A percentile compares a stretch with the other conserved stretches of the same genome.
These are phyloP conservation scores for Microcebus tavaratra DNA, from an alignment of 2,113 vertebrate genomes.

Conservation along the genomic window DNA sequence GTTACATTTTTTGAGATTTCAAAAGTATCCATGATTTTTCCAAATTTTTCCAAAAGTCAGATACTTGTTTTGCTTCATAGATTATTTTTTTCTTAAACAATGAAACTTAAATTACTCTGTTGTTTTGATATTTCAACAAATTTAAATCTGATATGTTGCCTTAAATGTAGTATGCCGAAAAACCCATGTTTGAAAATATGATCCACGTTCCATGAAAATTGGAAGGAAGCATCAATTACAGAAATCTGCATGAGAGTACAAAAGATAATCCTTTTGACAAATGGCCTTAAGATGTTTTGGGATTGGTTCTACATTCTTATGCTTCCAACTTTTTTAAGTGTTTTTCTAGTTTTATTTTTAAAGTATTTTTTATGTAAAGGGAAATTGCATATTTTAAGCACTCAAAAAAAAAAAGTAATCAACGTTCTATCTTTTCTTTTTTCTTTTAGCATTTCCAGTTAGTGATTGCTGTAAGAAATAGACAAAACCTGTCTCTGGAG, in stretches of 20 bases:
- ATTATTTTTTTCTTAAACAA: neutral
- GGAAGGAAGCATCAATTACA: neutral
- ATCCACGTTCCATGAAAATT: neutral
- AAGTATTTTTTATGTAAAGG: neutral
- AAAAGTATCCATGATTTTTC: neutral
- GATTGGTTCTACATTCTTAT: neutral
- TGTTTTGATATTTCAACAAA: neutral
- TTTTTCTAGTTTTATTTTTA: neutral
- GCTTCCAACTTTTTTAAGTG: neutral
- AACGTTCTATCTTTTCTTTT: constrained; percentile 45
- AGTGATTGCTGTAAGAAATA: constrained; percentile 59
- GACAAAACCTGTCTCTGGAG: constrained; percentile 40
- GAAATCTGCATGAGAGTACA: neutral
- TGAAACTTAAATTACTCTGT: constrained; percentile 5
- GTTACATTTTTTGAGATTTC: neutral
- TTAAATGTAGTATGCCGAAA: neutral
- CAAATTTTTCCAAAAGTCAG: neutral
- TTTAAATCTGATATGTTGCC: neutral
- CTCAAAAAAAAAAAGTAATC: neutral
- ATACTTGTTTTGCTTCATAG: neutral
- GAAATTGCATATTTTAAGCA: neutral
- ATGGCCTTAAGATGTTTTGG: neutral
- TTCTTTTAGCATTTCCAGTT: constrained; percentile 80
- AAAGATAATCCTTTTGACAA: neutral
- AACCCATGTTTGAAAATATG: neutral